phyloP scores from a whole-genome alignment of 2,113 vertebrate genomes.

The Empidonax traillii region DNA sequence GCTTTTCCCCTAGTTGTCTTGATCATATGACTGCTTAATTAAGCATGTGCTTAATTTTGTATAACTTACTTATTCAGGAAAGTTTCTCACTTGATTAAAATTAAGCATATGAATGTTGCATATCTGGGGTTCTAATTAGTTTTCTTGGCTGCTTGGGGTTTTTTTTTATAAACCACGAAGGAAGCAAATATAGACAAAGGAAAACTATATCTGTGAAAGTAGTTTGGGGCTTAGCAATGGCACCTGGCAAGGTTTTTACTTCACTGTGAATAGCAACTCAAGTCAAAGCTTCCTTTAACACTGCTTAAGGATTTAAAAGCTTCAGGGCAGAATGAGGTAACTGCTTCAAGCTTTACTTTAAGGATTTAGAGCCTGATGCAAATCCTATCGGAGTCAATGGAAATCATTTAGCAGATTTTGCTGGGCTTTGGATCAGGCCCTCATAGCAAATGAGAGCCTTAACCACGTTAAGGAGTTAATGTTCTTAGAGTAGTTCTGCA shows the following conservation, averaged over 20 bases:
- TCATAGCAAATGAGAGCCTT: neutral
- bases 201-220: neutral
- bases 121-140: constrained; percentile 61
- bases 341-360: neutral
- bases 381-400: neutral
- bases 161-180: constrained; percentile 2
- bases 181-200: neutral
- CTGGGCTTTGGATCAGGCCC: neutral
- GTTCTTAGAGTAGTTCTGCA: neutral
- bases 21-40: constrained; percentile 53
- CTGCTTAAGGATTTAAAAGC: constrained; percentile 38
- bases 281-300: neutral
- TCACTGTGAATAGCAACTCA: neutral
- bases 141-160: neutral
- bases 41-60: constrained; percentile 58
- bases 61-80: constrained; percentile 55
- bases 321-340: neutral
- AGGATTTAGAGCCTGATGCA: constrained; percentile 15
- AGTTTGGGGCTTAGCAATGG: neutral
- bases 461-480: neutral
- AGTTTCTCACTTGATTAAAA: constrained; percentile 68
- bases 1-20: constrained; percentile 14
- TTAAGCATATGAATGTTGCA: constrained; percentile 62
- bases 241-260: neutral
- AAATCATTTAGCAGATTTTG: neutral